A percentile compares a stretch with the other conserved stretches of the same genome.
Evolutionary conservation across 92 coral and sea anemone genomes (phyloP).

Genomic region (Epizoanthus rinbou): DNA sequence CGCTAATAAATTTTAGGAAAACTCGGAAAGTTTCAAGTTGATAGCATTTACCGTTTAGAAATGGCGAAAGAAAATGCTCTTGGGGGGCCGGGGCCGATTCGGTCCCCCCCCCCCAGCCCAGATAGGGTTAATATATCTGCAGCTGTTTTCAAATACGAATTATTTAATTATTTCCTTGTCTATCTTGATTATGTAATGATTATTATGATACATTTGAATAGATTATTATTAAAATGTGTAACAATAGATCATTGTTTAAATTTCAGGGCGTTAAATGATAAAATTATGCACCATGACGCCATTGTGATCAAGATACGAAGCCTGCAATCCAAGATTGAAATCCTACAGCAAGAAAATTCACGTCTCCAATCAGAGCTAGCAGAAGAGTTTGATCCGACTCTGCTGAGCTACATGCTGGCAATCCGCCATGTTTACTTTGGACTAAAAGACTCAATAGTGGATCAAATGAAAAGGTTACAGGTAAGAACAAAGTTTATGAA

Average conservation of each 20-base stretch:
- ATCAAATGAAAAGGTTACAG: slow-evolving; percentile 30
- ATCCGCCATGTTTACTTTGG: slow-evolving; percentile 39
- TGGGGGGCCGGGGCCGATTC: too few relatives aligned
- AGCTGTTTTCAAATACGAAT: too few relatives aligned
- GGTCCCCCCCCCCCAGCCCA: too few relatives aligned
- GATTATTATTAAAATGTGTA: too few relatives aligned
- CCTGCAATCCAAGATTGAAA: slow-evolving; percentile 13
- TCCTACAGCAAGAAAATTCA: slow-evolving; percentile 31
- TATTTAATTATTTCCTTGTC: too few relatives aligned
- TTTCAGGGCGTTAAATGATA: slow-evolving; percentile 26
- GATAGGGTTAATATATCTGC: too few relatives aligned
- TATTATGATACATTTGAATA: too few relatives aligned
- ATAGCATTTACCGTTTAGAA: too few relatives aligned
- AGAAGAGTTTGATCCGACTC: slow-evolving; percentile 29
- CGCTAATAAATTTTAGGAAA: too few relatives aligned
- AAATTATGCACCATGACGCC: slow-evolving; percentile 36
- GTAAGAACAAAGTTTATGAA: background rate
- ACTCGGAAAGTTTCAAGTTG: too few relatives aligned
- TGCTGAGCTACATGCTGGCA: slow-evolving; percentile 33
- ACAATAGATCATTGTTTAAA: background rate
- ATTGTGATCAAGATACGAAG: slow-evolving; percentile 34
- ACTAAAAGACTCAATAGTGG: slow-evolving; percentile 26
- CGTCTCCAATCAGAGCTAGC: slow-evolving; percentile 32
- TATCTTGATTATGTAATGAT: too few relatives aligned
- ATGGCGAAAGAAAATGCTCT: too few relatives aligned